Base-by-base conservation (phyloP, 2,888 invertebrate genomes). In the Abrostola triplasia region DNA sequence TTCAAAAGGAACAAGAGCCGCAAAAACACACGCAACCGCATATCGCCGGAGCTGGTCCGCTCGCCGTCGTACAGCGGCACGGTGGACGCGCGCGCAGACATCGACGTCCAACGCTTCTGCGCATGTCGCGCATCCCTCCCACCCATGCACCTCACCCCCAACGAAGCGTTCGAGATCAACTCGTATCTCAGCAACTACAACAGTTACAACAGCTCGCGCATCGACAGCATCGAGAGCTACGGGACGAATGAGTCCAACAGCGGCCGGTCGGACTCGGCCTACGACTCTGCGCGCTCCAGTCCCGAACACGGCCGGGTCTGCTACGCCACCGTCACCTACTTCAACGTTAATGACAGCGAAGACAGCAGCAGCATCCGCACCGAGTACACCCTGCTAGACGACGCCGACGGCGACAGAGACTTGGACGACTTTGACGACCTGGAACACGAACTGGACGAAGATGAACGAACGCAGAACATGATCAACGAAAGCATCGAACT, bases 321-420 rank as follows among this genome's bases (percentile, higher is more conserved):
- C 79, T 93, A 93, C 73, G 93, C 93, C 1, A 92, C 94, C 0
- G 93, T 93, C 10, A 91, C 93, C 0, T 94, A 94, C 73, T 92
- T 92, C 80, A 93, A 93, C 61, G 91, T 92, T 0, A 92, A 92
- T 51, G 94, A 93, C 73, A 92, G 93, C 42, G 93, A 93, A 47
- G 94, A 94, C 59, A 92, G 90, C 73, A 91, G 92, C 85, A 94
- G 94, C 76, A 91, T 94, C 73, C 85, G 90, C 41, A 94, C 94
- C 0, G 94, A 94, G 69, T 93, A 91, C 77, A 94, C 94, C 0
- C 82, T 93, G 2, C 82, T 94, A 0, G 94, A 94, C 44, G 93
- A 93, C 12, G 82, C 83, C 0, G 90, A 90, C 2, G 75, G 73
- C 5, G 90, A 87, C 35, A 73, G 78, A 40, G 82, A 83, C 0